phyloP scores from a whole-genome alignment of 2,113 vertebrate genomes.

The Poecilia latipinna region DNA sequence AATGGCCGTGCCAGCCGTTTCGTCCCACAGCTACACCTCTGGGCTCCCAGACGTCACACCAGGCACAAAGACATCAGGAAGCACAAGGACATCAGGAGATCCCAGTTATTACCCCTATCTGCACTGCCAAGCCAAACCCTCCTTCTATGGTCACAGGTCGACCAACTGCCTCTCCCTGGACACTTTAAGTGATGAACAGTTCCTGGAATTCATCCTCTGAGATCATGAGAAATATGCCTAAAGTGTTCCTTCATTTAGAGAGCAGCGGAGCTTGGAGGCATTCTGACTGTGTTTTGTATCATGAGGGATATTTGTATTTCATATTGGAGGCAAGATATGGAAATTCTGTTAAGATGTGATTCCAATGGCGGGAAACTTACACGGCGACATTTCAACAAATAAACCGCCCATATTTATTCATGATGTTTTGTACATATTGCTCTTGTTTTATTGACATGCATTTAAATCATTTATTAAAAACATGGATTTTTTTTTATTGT shows the following conservation, averaged over 20 bases:
- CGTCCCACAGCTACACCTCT: conserved; percentile 82
- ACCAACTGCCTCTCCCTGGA: conserved; percentile 84
- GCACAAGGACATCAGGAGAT: conserved; percentile 40
- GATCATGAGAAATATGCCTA: background rate
- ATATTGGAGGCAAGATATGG: conserved; percentile 16
- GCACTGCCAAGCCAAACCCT: conserved; percentile 79
- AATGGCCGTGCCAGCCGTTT: conserved; percentile 69
- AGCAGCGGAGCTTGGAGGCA: background rate
- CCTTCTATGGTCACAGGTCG: conserved; percentile 82
- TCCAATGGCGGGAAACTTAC: conserved; percentile 10
- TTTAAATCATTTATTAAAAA: conserved; percentile 29
- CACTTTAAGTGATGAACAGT: conserved; percentile 81
- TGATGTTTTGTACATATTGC: conserved; percentile 66
- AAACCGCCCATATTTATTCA: conserved; percentile 70
- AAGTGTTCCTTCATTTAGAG: background rate
- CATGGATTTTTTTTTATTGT: conserved; percentile 16
- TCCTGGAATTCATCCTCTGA: conserved; percentile 85
- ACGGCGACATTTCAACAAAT: conserved; percentile 28
- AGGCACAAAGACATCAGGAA: conserved; percentile 33
- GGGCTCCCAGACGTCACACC: conserved; percentile 77
- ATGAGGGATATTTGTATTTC: background rate
- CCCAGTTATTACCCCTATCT: conserved; percentile 71
- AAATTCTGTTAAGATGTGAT: background rate
- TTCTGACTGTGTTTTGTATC: conserved; percentile 7
- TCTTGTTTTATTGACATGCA: conserved; percentile 49